Percentiles rank a stretch among this genome's conserved stretches.
phyloP scores from a whole-genome alignment of 2,888 invertebrate genomes.

The Andrena fulva region DNA sequence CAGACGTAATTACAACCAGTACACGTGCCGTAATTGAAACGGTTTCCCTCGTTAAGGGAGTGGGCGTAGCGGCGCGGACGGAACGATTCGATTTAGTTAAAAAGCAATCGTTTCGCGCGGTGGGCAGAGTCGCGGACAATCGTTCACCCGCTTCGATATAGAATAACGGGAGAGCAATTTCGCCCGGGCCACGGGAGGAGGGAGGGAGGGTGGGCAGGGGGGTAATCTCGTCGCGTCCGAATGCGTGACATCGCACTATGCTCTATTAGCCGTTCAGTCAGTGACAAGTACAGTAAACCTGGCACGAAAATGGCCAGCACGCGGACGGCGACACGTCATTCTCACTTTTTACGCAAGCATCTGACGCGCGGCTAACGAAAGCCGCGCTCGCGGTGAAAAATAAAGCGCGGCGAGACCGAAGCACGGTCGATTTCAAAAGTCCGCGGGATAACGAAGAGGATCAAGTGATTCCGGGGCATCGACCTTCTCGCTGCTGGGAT shows the following conservation, averaged over 20 bases:
- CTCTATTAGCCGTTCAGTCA: constrained; percentile 69
- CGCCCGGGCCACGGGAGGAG: constrained; percentile 7
- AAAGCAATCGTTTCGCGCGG: constrained; percentile 34
- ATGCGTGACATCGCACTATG: constrained; percentile 66
- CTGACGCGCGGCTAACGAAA: constrained; percentile 51
- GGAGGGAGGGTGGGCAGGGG: too few relatives aligned
- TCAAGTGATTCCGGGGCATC: constrained; percentile 26
- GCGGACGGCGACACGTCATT: constrained; percentile 47
- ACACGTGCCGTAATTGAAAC: constrained; percentile 32
- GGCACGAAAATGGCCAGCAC: constrained; percentile 46
- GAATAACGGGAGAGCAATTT: constrained; percentile 72
- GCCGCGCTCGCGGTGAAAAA: constrained; percentile 16
- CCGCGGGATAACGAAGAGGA: background rate
- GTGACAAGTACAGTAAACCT: constrained; percentile 74
- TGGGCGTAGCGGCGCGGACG: background rate
- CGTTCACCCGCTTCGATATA: constrained; percentile 44
- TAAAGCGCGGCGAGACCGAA: constrained; percentile 15
- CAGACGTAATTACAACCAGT: constrained; percentile 44
- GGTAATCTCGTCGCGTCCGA: constrained; percentile 37
- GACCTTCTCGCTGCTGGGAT: too few relatives aligned
- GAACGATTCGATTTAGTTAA: constrained; percentile 50
- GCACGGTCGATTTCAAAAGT: background rate
- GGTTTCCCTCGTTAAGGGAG: constrained; percentile 39
- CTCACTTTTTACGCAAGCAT: constrained; percentile 65
- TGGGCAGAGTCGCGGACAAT: constrained; percentile 22